These are phyloP conservation scores for Protosalanx chinensis DNA, from an alignment of 2,797 vertebrate genomes.

Conservation along the genomic window DNA sequence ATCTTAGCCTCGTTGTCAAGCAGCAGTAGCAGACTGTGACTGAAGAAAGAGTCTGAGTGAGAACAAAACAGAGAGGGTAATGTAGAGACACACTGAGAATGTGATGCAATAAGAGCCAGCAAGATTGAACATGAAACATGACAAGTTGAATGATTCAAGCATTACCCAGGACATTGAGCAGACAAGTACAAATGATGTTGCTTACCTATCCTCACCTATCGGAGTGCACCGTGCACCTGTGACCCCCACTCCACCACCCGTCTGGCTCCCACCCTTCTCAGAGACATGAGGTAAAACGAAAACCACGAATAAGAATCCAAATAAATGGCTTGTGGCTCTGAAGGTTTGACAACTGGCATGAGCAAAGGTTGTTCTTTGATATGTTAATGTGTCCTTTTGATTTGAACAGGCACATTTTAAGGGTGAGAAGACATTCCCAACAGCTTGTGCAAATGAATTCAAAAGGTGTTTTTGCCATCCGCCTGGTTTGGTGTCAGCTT, in stretches of 20 bases:
- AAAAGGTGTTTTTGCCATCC: slow-evolving; percentile 54
- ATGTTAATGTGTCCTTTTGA: slow-evolving; percentile 66
- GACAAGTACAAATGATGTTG: background rate
- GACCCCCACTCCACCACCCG: slow-evolving; percentile 2
- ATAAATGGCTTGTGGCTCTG: slow-evolving; percentile 32
- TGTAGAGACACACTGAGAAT: slow-evolving; percentile 7
- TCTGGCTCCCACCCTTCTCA: background rate
- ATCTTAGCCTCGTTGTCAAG: background rate
- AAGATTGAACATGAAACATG: slow-evolving; percentile 42
- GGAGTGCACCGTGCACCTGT: slow-evolving; percentile 11
- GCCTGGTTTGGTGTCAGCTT: slow-evolving; percentile 47
- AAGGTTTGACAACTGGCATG: slow-evolving; percentile 50
- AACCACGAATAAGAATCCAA: slow-evolving; percentile 35
- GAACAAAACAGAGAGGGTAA: background rate
- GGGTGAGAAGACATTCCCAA: slow-evolving; percentile 58
- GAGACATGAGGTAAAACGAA: slow-evolving; percentile 10
- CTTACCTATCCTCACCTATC: slow-evolving; percentile 6
- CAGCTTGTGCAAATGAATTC: slow-evolving; percentile 68
- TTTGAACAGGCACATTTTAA: slow-evolving; percentile 62
- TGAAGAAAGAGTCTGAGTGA: background rate
- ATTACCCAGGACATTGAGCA: background rate
- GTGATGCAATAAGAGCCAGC: slow-evolving; percentile 3
- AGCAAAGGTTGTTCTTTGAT: slow-evolving; percentile 60
- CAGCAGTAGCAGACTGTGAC: background rate
- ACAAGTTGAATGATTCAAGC: background rate